phyloP scores from a whole-genome alignment of 2,113 vertebrate genomes.

The Telmatochromis bifrenatus region DNA sequence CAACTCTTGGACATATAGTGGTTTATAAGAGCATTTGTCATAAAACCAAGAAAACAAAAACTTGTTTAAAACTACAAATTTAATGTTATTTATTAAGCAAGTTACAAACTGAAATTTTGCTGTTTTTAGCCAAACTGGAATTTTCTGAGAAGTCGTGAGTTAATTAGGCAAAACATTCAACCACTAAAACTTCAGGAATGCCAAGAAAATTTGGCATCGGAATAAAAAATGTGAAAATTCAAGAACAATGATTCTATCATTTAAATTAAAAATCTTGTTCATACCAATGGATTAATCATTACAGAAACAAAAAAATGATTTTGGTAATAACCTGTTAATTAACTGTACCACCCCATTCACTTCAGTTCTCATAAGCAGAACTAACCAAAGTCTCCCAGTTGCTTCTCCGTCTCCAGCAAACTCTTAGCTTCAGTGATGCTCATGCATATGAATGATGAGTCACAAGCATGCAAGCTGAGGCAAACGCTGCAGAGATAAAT shows the following conservation, averaged over 20 bases:
- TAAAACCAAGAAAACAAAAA: background rate
- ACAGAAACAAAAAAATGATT: accelerated
- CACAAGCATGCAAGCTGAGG: background rate
- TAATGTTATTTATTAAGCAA: background rate
- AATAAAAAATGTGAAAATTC: background rate
- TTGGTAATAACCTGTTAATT: background rate
- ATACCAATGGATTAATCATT: background rate
- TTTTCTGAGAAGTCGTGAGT: accelerated
- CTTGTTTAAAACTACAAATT: background rate
- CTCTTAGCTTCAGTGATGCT: background rate
- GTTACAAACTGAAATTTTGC: background rate
- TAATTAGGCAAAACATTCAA: background rate
- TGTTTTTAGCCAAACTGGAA: background rate
- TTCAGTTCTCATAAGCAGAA: background rate
- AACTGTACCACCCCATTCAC: background rate
- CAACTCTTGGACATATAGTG: background rate
- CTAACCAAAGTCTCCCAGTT: background rate
- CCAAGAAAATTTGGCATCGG: background rate
- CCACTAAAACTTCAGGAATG: background rate
- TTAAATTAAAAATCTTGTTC: background rate
- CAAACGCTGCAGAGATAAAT: background rate
- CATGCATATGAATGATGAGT: background rate
- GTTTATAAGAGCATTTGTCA: background rate
- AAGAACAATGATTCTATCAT: background rate
- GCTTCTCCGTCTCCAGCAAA: background rate